Evolutionary conservation across 2,888 invertebrate genomes (phyloP), one percentile per base, ranked within the genome.

Genomic region (Campopleginae sp.): DNA sequence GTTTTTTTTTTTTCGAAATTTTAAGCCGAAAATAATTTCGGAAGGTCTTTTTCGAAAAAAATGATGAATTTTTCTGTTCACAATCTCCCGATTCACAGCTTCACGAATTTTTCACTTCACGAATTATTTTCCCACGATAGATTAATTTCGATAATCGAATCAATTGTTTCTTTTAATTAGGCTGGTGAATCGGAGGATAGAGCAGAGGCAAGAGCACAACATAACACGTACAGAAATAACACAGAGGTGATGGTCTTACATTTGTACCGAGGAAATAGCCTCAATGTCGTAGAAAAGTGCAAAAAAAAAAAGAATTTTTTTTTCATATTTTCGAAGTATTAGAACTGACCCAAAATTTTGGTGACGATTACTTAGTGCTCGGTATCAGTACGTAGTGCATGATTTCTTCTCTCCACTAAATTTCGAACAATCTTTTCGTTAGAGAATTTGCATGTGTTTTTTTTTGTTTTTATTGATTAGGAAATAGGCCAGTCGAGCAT

Each of bases 141-240:
- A 5, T 51, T 23, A 71, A 38, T 44, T 42, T 61, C 66, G 27
- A 79, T 65, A 66, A 68, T 42, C 12, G 23, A 54, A 84, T 44
- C 82, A 70, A 83, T 23, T 66, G 88, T 92, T 90, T 88, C 90
- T 89, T 82, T 89, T 38, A 90, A 90, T 90, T 94, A 96, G 96
- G 95, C 95, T 96, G 95, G 95, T 96, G 94, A 96, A 95, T 94
- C 95, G 96, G 92, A 95, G 96, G 93, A 95, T 96, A 94, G 95
- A 95, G 94, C 95, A 95, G 94, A 95, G 95, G 92, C 95, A 95
- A 94, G 95, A 96, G 94, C 96, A 95, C 94, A 95, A 95, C 94
- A 95, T 96, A 93, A 96, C 96, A 90, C 95, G 95, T 93, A 96
- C 95, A 93, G 95, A 96, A 94, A 95, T 95, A 91, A 95, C 95